A percentile compares a stretch with the other conserved stretches of the same genome.
Conservation (phyloP, 2,113 vertebrate species). For the Ciconia maguari region DNA sequence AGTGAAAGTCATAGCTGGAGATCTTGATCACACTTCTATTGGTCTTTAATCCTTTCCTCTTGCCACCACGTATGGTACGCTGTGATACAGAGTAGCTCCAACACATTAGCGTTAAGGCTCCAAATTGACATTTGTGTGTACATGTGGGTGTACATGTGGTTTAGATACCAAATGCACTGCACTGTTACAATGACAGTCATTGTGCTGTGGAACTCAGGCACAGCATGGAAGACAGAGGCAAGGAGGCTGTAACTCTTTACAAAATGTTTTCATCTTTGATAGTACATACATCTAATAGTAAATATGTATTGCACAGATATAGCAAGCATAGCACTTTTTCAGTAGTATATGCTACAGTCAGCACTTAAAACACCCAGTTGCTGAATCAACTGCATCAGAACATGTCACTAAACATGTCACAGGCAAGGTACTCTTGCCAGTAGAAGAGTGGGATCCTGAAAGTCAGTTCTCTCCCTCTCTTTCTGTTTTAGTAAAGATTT, state of each 20-base stretch:
- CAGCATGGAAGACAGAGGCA: neutral
- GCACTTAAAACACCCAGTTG: neutral
- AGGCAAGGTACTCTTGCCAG: neutral
- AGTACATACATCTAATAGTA: neutral
- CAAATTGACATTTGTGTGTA: neutral
- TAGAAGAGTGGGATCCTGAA: neutral
- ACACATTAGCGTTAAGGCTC: neutral
- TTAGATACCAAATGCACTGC: neutral
- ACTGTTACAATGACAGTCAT: neutral
- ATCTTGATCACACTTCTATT: neutral
- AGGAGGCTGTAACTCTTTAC: neutral
- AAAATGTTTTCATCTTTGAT: neutral
- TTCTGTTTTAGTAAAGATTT: neutral
- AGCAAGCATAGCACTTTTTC: neutral
- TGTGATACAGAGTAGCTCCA: neutral
- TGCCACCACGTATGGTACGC: neutral
- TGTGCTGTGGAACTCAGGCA: accelerated
- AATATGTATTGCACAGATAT: neutral
- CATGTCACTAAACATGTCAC: too few relatives aligned
- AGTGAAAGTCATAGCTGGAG: neutral
- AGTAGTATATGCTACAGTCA: neutral
- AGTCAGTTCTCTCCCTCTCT: neutral
- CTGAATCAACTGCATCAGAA: neutral
- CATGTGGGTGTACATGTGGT: too few relatives aligned
- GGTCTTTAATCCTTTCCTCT: neutral